These are phyloP conservation scores for Nomada flava DNA, from an alignment of 2,888 invertebrate genomes.

Conservation along the genomic window DNA sequence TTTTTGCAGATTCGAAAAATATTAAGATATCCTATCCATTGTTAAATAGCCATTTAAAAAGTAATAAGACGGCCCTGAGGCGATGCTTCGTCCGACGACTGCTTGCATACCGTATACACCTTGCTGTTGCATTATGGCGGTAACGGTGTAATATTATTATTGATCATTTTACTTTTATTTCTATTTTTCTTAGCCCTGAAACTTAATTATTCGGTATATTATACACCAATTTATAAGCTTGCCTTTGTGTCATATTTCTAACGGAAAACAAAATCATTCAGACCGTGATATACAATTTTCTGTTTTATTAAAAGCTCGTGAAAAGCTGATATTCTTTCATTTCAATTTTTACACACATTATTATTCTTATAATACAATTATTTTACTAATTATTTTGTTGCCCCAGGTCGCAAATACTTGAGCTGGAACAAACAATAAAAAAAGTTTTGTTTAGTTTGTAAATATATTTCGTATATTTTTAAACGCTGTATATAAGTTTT, in stretches of 20 bases:
- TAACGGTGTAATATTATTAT: conserved; percentile 34
- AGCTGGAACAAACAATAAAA: too few species aligned
- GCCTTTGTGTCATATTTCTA: neutral
- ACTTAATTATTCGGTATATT: neutral
- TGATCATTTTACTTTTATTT: conserved; percentile 7
- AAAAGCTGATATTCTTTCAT: neutral
- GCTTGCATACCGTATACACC: neutral
- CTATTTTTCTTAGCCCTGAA: neutral
- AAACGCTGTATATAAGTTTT: too few species aligned
- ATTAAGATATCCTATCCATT: neutral
- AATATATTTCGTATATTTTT: too few species aligned
- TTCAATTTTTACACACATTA: too few species aligned
- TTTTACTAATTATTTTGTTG: too few species aligned
- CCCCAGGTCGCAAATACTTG: too few species aligned
- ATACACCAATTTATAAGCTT: neutral
- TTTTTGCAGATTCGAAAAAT: too few species aligned
- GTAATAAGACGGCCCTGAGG: conserved; percentile 11
- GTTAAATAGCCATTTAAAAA: neutral
- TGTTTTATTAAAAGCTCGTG: neutral
- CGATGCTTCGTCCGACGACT: neutral
- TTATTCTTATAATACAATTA: too few species aligned
- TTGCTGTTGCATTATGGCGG: conserved; percentile 1
- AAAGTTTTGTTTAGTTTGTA: too few species aligned
- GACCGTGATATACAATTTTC: neutral
- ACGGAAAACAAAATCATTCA: neutral